Evolutionary conservation across 2,888 invertebrate genomes (phyloP).

Genomic region (Thymelicus lineola): DNA sequence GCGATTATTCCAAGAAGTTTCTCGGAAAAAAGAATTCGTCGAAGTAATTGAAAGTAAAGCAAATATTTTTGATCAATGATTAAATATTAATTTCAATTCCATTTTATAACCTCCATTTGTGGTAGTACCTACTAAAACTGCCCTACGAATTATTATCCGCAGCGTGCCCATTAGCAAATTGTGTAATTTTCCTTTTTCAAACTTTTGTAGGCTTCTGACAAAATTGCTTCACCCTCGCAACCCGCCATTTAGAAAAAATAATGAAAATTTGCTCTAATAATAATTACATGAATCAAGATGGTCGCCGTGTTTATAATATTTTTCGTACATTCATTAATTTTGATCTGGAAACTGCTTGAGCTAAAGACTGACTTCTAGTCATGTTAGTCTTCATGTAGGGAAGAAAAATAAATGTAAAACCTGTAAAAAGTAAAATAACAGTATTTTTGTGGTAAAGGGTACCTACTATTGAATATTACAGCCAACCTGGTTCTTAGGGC

Average conservation of each 20-base stretch:
- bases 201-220: constrained; percentile 72
- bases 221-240: constrained; percentile 77
- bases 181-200: constrained; percentile 82
- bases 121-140: constrained; percentile 55
- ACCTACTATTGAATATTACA: too few species aligned
- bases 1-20: too few species aligned
- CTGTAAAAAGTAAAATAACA: too few species aligned
- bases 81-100: constrained; percentile 60
- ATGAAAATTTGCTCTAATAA: constrained; percentile 64
- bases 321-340: too few species aligned
- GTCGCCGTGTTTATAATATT: constrained; percentile 23
- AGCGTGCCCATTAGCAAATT: constrained; percentile 78
- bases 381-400: too few species aligned
- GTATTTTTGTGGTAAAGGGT: too few species aligned
- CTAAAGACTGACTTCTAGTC: too few species aligned
- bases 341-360: too few species aligned
- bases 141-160: constrained; percentile 73
- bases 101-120: constrained; percentile 62
- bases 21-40: not conserved
- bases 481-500: too few species aligned
- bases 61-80: constrained; percentile 42
- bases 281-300: constrained; percentile 42
- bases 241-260: constrained; percentile 71
- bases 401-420: too few species aligned
- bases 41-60: not conserved